Conservation (phyloP, 2,888 invertebrate genomes). For the Eubasilissa splendida region DNA sequence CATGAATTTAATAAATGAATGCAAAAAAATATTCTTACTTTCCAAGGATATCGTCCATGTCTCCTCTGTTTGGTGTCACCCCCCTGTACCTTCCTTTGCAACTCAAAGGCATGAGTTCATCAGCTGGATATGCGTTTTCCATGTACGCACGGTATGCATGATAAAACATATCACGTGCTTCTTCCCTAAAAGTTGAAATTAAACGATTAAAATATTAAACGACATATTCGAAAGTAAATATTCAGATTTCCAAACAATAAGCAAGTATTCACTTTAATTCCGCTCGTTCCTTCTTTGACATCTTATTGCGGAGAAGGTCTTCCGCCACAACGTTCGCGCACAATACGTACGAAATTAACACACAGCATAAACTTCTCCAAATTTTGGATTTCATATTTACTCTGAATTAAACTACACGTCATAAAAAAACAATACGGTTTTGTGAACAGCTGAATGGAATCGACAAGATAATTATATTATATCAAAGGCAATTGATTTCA, state of each 20-base stretch:
- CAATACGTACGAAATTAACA: background rate
- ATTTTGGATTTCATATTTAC: conserved; percentile 32
- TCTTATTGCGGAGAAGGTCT: background rate
- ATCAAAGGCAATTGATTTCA: background rate
- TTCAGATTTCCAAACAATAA: conserved; percentile 10
- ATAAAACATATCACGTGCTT: conserved; percentile 95
- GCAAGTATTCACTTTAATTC: conserved; percentile 15
- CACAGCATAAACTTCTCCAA: conserved; percentile 11
- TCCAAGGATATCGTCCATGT: conserved; percentile 96
- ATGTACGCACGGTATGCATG: conserved; percentile 97
- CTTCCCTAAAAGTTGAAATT: conserved; percentile 77
- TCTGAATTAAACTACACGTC: conserved; percentile 22
- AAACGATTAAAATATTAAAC: background rate
- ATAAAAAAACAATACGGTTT: conserved; percentile 11
- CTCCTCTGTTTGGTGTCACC: conserved; percentile 91
- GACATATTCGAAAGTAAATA: background rate
- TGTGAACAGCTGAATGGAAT: conserved; percentile 19
- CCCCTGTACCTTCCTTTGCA: conserved; percentile 95
- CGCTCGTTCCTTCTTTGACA: conserved; percentile 9
- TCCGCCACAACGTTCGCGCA: background rate
- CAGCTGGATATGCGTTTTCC: conserved; percentile 98
- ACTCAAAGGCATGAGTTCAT: conserved; percentile 97
- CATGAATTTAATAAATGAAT: no score
- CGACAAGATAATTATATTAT: background rate
- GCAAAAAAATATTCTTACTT: conserved; percentile 80